These are phyloP conservation scores for Tinamus guttatus DNA, from an alignment of 2,113 vertebrate genomes.

Conservation along the genomic window DNA sequence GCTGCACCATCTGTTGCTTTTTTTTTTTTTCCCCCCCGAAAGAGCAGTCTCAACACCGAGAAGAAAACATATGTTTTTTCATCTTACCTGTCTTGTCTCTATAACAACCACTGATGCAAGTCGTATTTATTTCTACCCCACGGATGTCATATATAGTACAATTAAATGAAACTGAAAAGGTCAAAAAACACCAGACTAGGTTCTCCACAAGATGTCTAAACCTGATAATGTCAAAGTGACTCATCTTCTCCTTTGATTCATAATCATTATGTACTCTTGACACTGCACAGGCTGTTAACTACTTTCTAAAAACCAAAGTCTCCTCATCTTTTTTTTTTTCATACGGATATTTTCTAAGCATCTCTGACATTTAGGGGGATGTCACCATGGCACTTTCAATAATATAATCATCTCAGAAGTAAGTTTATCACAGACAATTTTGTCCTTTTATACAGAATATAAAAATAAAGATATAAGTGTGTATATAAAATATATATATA, in stretches of 20 bases:
- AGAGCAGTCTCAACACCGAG: constrained; percentile 19
- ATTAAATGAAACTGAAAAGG: constrained; percentile 76
- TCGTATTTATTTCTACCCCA: constrained; percentile 62
- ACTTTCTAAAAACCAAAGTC: constrained; percentile 36
- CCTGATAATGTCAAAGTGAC: constrained; percentile 74
- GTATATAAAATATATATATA: background rate
- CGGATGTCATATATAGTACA: constrained; percentile 64
- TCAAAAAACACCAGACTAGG: constrained; percentile 70
- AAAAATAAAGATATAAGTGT: no score
- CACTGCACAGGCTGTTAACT: constrained; percentile 29
- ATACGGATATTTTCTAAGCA: constrained; percentile 49
- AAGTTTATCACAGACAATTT: constrained; percentile 11
- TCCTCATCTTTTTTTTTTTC: background rate
- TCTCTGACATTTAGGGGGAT: constrained; percentile 12
- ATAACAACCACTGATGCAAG: constrained; percentile 77
- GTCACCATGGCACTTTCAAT: background rate
- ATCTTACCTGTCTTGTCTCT: constrained; percentile 67
- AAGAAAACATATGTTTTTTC: constrained; percentile 48
- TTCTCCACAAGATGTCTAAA: constrained; percentile 61
- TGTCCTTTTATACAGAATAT: background rate
- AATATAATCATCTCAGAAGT: background rate
- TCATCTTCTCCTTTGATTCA: constrained; percentile 69
- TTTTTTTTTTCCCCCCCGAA: background rate
- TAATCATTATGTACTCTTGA: constrained; percentile 63
- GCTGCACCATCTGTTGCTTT: constrained; percentile 42